These are phyloP conservation scores for Acleris cristana DNA, from an alignment of 2,888 invertebrate species.

Conservation along the genomic window DNA sequence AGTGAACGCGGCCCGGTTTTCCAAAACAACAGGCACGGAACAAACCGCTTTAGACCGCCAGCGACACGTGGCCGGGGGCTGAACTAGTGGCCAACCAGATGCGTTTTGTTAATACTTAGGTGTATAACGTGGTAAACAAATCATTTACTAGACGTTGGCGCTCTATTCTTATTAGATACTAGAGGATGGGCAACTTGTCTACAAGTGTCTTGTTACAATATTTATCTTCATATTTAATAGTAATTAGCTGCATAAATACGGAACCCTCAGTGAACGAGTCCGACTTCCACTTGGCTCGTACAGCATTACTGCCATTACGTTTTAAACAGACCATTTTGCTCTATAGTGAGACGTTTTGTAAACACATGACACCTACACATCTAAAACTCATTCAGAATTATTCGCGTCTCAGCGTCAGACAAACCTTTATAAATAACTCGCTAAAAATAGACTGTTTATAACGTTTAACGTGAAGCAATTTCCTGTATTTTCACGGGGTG, in stretches of 20 bases:
- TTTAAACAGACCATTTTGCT: no score
- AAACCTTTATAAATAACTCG: slow-evolving; percentile 24
- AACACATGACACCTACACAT: slow-evolving; percentile 19
- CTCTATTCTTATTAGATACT: no score
- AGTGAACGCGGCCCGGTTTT: slow-evolving; percentile 52
- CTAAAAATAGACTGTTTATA: slow-evolving; percentile 38
- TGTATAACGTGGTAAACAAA: no score
- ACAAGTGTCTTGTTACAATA: no score
- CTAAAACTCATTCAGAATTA: slow-evolving; percentile 25
- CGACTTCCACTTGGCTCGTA: no score
- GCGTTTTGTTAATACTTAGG: background rate
- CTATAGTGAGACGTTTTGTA: slow-evolving; percentile 1
- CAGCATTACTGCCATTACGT: no score
- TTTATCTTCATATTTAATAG: no score
- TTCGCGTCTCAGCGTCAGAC: slow-evolving; percentile 7
- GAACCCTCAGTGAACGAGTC: no score
- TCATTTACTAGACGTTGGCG: no score
- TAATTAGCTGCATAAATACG: no score
- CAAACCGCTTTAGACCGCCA: slow-evolving; percentile 45
- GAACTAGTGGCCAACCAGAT: background rate
- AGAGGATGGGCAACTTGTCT: no score
- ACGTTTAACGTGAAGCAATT: slow-evolving; percentile 35
- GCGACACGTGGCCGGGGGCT: background rate
- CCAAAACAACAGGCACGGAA: slow-evolving; percentile 70
- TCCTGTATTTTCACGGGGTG: slow-evolving; percentile 29